Evolutionary conservation across 2,113 vertebrate species (phyloP).

Genomic region (Carettochelys insculpta): DNA sequence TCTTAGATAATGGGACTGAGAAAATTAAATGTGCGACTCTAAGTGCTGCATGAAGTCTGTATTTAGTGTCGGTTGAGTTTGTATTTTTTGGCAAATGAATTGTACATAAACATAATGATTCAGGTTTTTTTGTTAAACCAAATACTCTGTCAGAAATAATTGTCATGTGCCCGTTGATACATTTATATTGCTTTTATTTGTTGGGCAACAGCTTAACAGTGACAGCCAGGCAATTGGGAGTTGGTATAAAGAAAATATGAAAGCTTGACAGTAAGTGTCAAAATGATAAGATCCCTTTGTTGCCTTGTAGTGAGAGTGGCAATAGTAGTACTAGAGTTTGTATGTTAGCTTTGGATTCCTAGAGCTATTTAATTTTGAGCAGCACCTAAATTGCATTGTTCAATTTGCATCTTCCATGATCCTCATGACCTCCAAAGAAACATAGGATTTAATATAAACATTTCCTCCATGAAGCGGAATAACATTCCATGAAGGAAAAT

Average conservation of each 20-base stretch:
- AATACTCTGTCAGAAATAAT: not conserved
- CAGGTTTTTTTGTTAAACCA: not conserved
- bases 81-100: not conserved
- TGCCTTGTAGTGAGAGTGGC: not conserved
- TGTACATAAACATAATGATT: not conserved
- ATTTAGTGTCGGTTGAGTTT: not conserved
- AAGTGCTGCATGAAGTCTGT: not conserved
- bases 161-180: not conserved
- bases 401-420: not conserved
- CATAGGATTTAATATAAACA: rapidly evolving
- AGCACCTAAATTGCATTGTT: not conserved
- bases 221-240: not conserved
- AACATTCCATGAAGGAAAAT: not conserved
- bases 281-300: not conserved
- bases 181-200: not conserved
- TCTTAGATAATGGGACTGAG: not conserved
- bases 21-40: not conserved
- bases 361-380: not conserved
- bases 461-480: not conserved
- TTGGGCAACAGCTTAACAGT: not conserved
- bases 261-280: not conserved
- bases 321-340: rapidly evolving
- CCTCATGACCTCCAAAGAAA: not conserved
- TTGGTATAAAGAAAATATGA: not conserved
- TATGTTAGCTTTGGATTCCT: not conserved